Percentiles rank a stretch among this genome's conserved stretches.
These are phyloP conservation scores for Leontocebus nigricollis DNA, from an alignment of 2,797 vertebrate species.

Conservation along the genomic window DNA sequence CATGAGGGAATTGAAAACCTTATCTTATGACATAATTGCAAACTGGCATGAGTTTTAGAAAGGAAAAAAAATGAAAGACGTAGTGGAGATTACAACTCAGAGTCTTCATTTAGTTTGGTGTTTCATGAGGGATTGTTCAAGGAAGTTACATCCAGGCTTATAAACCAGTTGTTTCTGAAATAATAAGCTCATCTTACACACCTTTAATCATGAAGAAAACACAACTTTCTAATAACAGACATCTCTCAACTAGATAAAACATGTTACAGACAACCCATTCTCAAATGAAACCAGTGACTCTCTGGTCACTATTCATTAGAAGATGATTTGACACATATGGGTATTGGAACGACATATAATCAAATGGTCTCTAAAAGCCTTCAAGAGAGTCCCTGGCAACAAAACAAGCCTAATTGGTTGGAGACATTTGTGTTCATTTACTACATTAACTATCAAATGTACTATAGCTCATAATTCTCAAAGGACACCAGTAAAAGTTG, in stretches of 20 bases:
- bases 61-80: neutral
- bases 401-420: neutral
- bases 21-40: neutral
- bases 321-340: neutral
- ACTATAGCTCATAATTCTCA: neutral
- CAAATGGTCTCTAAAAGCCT: neutral
- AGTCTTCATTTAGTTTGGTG: neutral
- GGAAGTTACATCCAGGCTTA: neutral
- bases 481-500: neutral
- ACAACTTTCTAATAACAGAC: neutral
- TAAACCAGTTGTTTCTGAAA: neutral
- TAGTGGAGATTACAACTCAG: neutral
- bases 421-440: neutral
- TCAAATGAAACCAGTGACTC: neutral
- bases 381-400: neutral
- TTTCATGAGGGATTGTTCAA: neutral
- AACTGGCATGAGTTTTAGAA: neutral
- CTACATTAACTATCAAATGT: neutral
- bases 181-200: neutral
- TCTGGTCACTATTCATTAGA: neutral
- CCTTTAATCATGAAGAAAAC: neutral
- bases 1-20: neutral
- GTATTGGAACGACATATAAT: neutral
- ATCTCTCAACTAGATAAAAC: neutral
- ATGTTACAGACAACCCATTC: neutral